Percentiles rank a stretch among this genome's conserved stretches.
These are phyloP conservation scores for Aethes cnicana DNA, from an alignment of 2,888 invertebrate species.

Conservation along the genomic window DNA sequence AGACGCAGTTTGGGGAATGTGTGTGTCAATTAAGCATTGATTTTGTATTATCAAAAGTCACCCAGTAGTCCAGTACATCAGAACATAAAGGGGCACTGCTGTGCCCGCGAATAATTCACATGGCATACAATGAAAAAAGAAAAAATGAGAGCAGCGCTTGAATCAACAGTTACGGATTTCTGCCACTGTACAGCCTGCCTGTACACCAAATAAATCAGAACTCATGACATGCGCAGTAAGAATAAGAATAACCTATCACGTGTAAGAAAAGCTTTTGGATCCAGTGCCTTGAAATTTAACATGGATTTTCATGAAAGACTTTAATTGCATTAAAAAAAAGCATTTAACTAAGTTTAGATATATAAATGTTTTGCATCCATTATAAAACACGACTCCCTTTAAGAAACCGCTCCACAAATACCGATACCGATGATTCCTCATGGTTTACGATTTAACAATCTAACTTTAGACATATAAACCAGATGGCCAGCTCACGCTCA, in stretches of 20 bases:
- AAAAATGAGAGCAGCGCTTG: constrained; percentile 2
- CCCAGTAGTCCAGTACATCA: too few relatives aligned
- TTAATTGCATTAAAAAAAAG: neutral
- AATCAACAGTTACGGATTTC: constrained; percentile 48
- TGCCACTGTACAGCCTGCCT: constrained; percentile 34
- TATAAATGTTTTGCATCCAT: constrained; percentile 19
- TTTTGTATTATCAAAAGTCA: too few relatives aligned
- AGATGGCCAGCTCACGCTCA: constrained; percentile 77
- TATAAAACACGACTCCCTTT: constrained; percentile 41
- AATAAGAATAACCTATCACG: constrained; percentile 50
- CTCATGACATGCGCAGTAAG: constrained; percentile 66
- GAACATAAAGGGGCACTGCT: too few relatives aligned
- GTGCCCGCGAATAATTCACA: too few relatives aligned
- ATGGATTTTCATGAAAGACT: neutral
- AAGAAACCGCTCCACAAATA: constrained; percentile 59
- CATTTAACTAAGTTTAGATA: neutral
- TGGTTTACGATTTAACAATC: constrained; percentile 80
- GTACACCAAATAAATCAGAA: constrained; percentile 47
- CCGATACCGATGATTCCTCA: constrained; percentile 65
- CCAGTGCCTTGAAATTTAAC: constrained; percentile 3
- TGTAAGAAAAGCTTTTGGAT: constrained; percentile 32
- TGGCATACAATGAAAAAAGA: too few relatives aligned
- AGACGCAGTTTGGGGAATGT: too few relatives aligned
- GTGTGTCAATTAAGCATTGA: too few relatives aligned
- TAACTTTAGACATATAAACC: constrained; percentile 81